These are phyloP conservation scores for Ceraclea dissimilis DNA, from an alignment of 2,888 invertebrate genomes.

Conservation along the genomic window DNA sequence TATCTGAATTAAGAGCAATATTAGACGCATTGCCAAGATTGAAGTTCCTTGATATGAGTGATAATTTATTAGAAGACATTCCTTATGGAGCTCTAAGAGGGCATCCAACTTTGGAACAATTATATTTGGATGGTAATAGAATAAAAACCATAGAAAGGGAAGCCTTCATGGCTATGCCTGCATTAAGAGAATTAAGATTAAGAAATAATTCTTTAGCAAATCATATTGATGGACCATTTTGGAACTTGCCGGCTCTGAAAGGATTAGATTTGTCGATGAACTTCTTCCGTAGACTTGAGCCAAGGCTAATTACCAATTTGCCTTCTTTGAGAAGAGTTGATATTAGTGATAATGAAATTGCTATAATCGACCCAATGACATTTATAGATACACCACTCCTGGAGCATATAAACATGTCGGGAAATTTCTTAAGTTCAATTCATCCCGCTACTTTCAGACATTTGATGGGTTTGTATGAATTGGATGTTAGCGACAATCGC, in stretches of 20 bases:
- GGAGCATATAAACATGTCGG: conserved; percentile 73
- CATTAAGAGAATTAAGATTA: conserved; percentile 71
- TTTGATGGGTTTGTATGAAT: conserved; percentile 65
- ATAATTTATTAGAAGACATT: conserved; percentile 68
- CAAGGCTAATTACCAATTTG: conserved; percentile 63
- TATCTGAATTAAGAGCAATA: conserved; percentile 65
- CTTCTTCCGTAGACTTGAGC: conserved; percentile 62
- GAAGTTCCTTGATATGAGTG: conserved; percentile 70
- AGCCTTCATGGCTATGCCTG: conserved; percentile 77
- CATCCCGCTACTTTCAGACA: conserved; percentile 73
- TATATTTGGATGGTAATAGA: conserved; percentile 74
- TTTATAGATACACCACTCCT: conserved; percentile 65
- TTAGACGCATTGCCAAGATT: conserved; percentile 71
- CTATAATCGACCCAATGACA: conserved; percentile 61
- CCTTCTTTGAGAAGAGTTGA: conserved; percentile 71
- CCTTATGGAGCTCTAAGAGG: conserved; percentile 72
- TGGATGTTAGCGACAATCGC: conserved; percentile 68
- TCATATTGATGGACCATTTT: conserved; percentile 65
- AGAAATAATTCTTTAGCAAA: conserved; percentile 77
- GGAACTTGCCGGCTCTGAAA: conserved; percentile 78
- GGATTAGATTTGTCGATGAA: conserved; percentile 76
- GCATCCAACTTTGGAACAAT: conserved; percentile 69
- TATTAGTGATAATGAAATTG: conserved; percentile 65
- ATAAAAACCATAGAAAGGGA: conserved; percentile 68
- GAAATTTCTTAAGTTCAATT: conserved; percentile 61